A percentile compares a stretch with the other conserved stretches of the same genome.
Conservation (phyloP, 1,140 invertebrate species). For the Drosophila sproati region DNA sequence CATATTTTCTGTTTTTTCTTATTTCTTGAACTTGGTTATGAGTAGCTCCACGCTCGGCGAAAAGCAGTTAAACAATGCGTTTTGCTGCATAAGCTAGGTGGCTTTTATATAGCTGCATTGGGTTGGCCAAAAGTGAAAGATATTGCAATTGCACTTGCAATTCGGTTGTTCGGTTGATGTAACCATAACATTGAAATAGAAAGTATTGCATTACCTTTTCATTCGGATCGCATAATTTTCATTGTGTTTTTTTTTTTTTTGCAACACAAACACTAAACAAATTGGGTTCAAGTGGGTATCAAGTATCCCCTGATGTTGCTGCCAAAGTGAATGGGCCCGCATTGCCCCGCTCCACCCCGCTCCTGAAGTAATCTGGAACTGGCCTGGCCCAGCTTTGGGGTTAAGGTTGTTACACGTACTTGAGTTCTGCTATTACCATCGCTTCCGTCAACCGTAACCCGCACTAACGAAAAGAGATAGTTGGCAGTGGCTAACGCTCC, state of each 20-base stretch:
- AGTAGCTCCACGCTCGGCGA: constrained; percentile 21
- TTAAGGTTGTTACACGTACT: constrained; percentile 81
- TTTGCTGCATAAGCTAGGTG: constrained; percentile 30
- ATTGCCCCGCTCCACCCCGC: background rate
- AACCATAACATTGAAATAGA: constrained; percentile 82
- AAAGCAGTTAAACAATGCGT: constrained; percentile 57
- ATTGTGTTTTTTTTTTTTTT: constrained; percentile 69
- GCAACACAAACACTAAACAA: constrained; percentile 75
- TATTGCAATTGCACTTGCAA: constrained; percentile 52
- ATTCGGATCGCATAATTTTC: constrained; percentile 76
- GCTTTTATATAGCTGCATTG: constrained; percentile 56
- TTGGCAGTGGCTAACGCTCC: constrained; percentile 24
- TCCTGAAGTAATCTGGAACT: constrained; percentile 29
- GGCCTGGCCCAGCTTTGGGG: constrained; percentile 57
- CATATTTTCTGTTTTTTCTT: constrained; percentile 47
- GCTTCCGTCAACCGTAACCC: constrained; percentile 68
- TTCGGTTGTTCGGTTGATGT: constrained; percentile 65
- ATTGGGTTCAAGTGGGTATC: constrained; percentile 78
- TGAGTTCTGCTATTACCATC: constrained; percentile 57
- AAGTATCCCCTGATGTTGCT: constrained; percentile 46
- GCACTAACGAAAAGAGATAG: constrained; percentile 35
- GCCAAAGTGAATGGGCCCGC: constrained; percentile 54
- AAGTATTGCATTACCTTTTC: constrained; percentile 70
- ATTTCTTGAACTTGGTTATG: constrained; percentile 9
- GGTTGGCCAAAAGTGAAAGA: constrained; percentile 68